A percentile compares a stretch with the other conserved stretches of the same genome.
Conservation (phyloP, 1,140 invertebrate species). For the Drosophila miranda region DNA sequence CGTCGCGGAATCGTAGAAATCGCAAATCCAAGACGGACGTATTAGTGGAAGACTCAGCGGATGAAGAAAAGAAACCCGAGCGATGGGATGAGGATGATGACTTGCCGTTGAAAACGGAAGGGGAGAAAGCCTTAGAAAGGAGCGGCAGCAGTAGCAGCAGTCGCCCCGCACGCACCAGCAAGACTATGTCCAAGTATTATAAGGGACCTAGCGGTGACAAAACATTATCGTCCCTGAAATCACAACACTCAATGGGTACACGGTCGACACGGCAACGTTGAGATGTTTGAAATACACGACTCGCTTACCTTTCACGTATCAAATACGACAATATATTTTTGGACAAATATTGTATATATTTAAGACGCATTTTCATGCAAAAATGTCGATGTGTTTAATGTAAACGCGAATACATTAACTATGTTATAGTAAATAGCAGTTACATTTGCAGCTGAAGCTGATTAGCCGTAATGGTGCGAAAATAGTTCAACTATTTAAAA, state of each 20-base stretch:
- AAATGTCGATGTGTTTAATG: slow-evolving; percentile 29
- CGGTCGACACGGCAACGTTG: slow-evolving; percentile 63
- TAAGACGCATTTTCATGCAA: slow-evolving; percentile 8
- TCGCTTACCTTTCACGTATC: slow-evolving; percentile 20
- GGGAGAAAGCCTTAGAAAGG: slow-evolving; percentile 39
- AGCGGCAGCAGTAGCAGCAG: slow-evolving; percentile 20
- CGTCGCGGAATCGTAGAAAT: slow-evolving; percentile 54
- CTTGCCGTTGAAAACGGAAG: slow-evolving; percentile 59
- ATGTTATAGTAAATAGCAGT: not conserved
- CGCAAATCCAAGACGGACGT: slow-evolving; percentile 53
- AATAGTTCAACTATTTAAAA: slow-evolving; percentile 56
- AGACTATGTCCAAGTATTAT: slow-evolving; percentile 79
- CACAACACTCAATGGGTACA: slow-evolving; percentile 67
- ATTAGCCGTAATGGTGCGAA: slow-evolving; percentile 6
- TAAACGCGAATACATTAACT: slow-evolving; percentile 10
- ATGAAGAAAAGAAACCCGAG: slow-evolving; percentile 50
- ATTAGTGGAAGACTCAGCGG: slow-evolving; percentile 43
- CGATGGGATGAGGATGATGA: slow-evolving; percentile 72
- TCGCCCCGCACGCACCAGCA: slow-evolving; percentile 69
- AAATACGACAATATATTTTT: slow-evolving; percentile 49
- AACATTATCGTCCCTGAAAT: slow-evolving; percentile 37
- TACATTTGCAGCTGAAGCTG: not conserved
- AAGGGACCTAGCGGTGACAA: slow-evolving; percentile 58
- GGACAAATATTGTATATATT: slow-evolving; percentile 14
- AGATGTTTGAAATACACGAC: slow-evolving; percentile 1